Evolutionary conservation across 2,113 vertebrate genomes (phyloP).

Genomic region (Tetraodon nigroviridis): DNA sequence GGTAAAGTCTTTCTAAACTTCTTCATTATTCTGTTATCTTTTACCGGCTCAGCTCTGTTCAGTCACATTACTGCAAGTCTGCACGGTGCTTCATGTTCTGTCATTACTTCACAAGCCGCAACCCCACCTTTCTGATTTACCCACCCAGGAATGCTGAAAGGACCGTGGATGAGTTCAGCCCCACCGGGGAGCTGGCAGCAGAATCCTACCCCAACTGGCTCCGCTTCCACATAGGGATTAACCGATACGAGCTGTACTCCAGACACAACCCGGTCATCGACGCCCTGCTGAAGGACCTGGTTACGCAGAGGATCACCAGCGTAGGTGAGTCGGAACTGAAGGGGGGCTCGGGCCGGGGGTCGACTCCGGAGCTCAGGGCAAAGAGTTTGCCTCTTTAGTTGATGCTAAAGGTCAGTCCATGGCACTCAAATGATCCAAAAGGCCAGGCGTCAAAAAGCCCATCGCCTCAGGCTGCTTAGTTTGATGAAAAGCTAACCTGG

Average conservation of each 20-base stretch:
- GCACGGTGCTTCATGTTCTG: background rate
- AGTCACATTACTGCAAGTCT: conserved; percentile 17
- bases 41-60: background rate
- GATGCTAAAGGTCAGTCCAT: too few species aligned
- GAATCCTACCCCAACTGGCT: conserved; percentile 98
- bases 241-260: conserved; percentile 94
- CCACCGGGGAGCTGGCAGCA: conserved; percentile 80
- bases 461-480: too few species aligned
- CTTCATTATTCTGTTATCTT: background rate
- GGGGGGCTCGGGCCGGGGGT: conserved; percentile 9
- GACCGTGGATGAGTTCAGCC: conserved; percentile 78
- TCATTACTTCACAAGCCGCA: background rate
- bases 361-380: background rate
- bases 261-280: conserved; percentile 88
- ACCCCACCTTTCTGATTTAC: background rate
- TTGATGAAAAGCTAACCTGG: too few species aligned
- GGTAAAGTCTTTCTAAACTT: conserved; percentile 67
- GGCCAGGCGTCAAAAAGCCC: too few species aligned
- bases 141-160: conserved; percentile 82
- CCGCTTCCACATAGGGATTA: conserved; percentile 97
- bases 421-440: too few species aligned
- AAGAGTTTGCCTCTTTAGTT: too few species aligned
- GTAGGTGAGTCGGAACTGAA: conserved; percentile 84
- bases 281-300: conserved; percentile 87
- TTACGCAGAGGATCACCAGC: conserved; percentile 90